Evolutionary conservation across 2,113 vertebrate genomes (phyloP).

Genomic region (Gadus macrocephalus): DNA sequence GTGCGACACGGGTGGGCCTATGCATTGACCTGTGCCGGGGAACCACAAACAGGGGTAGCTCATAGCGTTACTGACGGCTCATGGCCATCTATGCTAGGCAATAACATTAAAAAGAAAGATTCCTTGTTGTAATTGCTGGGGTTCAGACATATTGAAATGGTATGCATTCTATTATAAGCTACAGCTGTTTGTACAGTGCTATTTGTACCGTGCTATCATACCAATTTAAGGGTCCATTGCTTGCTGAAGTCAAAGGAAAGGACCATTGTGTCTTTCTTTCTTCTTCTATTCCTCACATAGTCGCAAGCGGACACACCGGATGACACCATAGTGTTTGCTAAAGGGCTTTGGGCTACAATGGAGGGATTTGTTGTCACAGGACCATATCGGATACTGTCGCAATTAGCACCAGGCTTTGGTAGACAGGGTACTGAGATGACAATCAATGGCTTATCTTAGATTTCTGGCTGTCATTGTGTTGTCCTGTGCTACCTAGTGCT

Average conservation of each 20-base stretch:
- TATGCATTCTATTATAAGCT: too few species aligned
- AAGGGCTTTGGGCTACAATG: background rate
- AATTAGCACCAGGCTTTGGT: conserved; percentile 1
- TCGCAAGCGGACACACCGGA: background rate
- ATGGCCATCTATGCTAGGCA: background rate
- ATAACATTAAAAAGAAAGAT: background rate
- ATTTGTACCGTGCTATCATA: too few species aligned
- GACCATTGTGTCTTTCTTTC: background rate
- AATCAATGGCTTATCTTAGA: conserved; percentile 5
- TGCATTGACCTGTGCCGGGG: background rate
- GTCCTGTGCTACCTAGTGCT: conserved; percentile 10
- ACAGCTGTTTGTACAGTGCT: too few species aligned
- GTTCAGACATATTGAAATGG: too few species aligned
- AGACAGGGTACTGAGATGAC: conserved; percentile 5
- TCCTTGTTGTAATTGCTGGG: background rate
- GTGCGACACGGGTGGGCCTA: background rate
- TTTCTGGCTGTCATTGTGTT: background rate
- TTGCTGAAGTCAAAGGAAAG: background rate
- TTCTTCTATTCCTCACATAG: background rate
- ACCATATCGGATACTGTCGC: conserved; percentile 7
- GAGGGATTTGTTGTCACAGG: background rate
- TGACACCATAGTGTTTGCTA: background rate
- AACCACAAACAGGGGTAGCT: background rate
- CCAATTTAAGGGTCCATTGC: background rate
- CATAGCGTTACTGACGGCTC: too few species aligned